Evolutionary conservation across 2,113 vertebrate species (phyloP), one percentile per base, ranked within the genome.

Genomic region (Carassius gibelio): DNA sequence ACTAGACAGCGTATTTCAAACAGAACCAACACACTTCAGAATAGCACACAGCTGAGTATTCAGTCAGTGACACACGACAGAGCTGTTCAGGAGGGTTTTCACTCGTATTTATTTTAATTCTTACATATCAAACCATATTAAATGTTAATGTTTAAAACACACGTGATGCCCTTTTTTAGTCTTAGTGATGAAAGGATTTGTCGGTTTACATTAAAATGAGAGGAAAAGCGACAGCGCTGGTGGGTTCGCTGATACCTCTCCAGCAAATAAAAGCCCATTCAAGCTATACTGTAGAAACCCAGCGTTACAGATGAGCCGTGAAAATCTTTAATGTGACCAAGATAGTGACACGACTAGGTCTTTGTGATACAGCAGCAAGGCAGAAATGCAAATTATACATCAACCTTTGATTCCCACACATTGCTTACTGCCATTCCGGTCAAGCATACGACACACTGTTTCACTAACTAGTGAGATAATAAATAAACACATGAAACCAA

Each of bases 1-100:
- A 96, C 96, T 94, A 96, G 95, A 96, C 96, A 95, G 94, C 94
- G 91, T 94, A 94, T 94, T 95, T 94, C 93, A 93, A 94, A 93
- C 92, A 90, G 30, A 94, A 94, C 93, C 94, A 91, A 96, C 94
- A 96, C 96, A 93, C 93, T 94, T 94, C 91, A 93, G 93, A 94
- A 95, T 88, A 95, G 93, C 93, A 96, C 95, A 95, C 94, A 95
- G 94, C 94, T 92, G 95, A 93, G 92, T 94, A 95, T 93, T 93
- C 94, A 95, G 94, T 96, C 92, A 94, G 93, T 91, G 95, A 95
- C 91, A 90, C 91, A 89, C 89, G 92, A 90, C 91, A 92, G 91
- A 94, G 91, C 92, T 91, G 90, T 89, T 91, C 84, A 90, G 90
- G 88, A 92, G 94, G 89, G 90, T 81, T 86, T 92, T 89, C 89